These are phyloP conservation scores for Notoglanidium macrostoma DNA, from an alignment of 2,797 vertebrate species.

Conservation along the genomic window DNA sequence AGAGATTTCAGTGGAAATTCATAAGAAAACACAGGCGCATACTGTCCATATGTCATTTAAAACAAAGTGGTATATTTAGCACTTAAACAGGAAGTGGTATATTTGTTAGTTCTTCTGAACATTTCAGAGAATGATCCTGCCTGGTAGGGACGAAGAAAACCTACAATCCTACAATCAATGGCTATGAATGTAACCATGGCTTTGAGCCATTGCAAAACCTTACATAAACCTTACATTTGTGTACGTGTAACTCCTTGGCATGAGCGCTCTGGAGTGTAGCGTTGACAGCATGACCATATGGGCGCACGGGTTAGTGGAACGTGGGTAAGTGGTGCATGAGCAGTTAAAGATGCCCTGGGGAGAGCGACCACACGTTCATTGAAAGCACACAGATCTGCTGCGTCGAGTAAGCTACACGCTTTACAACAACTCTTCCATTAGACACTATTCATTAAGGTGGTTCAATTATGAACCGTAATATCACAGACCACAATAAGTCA, in stretches of 20 bases:
- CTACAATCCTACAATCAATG: not conserved
- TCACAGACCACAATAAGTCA: not conserved
- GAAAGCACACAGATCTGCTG: constrained; percentile 41
- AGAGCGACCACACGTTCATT: constrained; percentile 49
- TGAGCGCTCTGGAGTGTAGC: not conserved
- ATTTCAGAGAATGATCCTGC: not conserved
- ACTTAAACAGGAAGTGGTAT: not conserved
- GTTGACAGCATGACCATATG: constrained; percentile 48
- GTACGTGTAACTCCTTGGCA: not conserved
- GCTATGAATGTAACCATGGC: not conserved
- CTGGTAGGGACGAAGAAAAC: not conserved
- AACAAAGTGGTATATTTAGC: not conserved
- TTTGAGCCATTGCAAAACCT: constrained; percentile 9
- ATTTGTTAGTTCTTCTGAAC: not conserved
- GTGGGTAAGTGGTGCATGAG: constrained; percentile 37
- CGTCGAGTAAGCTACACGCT: not conserved
- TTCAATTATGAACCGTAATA: not conserved
- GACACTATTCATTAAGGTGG: not conserved
- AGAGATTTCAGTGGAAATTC: not conserved
- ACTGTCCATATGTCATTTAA: not conserved
- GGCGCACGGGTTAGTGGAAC: constrained; percentile 38
- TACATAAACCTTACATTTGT: constrained; percentile 23
- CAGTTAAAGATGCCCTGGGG: constrained; percentile 45
- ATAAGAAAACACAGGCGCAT: not conserved
- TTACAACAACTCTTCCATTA: not conserved